Base-by-base conservation (phyloP, 2,113 vertebrate species). In the Calonectris borealis region DNA sequence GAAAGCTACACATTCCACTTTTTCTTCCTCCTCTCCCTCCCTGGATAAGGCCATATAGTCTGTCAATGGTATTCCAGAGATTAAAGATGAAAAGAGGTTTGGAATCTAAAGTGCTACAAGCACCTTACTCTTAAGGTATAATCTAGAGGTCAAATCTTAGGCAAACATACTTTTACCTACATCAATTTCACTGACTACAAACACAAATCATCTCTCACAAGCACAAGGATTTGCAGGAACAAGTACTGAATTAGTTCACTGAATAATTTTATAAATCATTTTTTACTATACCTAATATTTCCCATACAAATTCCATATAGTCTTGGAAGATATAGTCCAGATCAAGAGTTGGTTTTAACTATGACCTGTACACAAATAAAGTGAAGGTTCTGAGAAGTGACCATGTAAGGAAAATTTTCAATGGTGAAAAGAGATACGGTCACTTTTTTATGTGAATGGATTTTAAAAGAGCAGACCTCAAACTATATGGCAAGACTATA, bases 131-230 rank as follows among this genome's bases (percentile, higher is more conserved):
- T 71, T 91, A 68, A 79, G 40, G 52, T 79, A 49, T 34, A 91
- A 94, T 65, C 61, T 75, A 65, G 44, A 79, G 66, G 73, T 94
- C 70, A 90, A 89, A 94, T 83, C 92, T 90, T 93, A 77, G 70
- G 60, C 38, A 91, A 96, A 91, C 32, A 14, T 62, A 68, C 51
- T 73, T 86, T 66, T 75, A 65, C 36, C 36, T 82, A 82, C 31
- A 71, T 64, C 64, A 75, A 2, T 84, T 91, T 88, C 48, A 78
- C 61, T 85, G 78, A 65, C 84, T 80, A 82, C 40, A 76, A 91
- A 89, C 65, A 90, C 14, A 69, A 89, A 78, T 19, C 44, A 1
- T 58, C 40, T 89, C 69, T 91, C 65, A 68, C 76, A 89, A 94
- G 73, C 65, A 87, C 58, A 90, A 65, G 69, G 31, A 88, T 88